Evolutionary conservation across 2,888 invertebrate species (phyloP), one percentile per base, ranked within the genome.

Genomic region (Criorhina ranunculi): DNA sequence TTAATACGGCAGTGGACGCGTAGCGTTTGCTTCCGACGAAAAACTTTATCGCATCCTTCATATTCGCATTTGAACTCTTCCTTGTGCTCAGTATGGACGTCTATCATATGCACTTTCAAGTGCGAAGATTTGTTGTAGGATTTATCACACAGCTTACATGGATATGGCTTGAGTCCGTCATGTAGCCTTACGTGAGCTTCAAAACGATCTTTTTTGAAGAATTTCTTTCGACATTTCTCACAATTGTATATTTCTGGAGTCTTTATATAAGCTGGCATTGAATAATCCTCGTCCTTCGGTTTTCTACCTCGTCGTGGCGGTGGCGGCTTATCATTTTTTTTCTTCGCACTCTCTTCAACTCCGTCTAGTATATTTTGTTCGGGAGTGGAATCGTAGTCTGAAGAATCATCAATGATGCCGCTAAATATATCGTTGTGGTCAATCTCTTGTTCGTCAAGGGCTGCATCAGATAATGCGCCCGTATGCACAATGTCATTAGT

Each of bases 1-100:
- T 91, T 91, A 2, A 90, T 87, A 0, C 91, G 89, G 24, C 90
- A 90, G 80, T 91, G 91, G 17, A 90, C 90, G 35, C 90, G 89
- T 81, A 91, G 88, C n/a, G 91, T 90, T 42, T 90, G 89, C 33
- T 87, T 88, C 35, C 90, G 91, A 46, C 89, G 90, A 67, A 91
- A 91, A 24, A 90, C 86, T 40, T 90, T 90, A 1, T 87, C 89
- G 66, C 91, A 91, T 60, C 88, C 90, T 0, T 88, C 85, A 33
- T 89, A 87, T 31, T 88, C 89, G 44, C 91, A 91, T 40, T 86
- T 85, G 12, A 81, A 87, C n/a, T 72, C 86, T 9, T 82, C 64
- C 19, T 70, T 79, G 12, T 85, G 77, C 12, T 86, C 86, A 0
- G 85, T 70, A 15, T 88, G 88, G 5, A 69, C 53, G 19, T 87